Base-by-base conservation (phyloP, 2,888 invertebrate species). In the Acronicta aceris region DNA sequence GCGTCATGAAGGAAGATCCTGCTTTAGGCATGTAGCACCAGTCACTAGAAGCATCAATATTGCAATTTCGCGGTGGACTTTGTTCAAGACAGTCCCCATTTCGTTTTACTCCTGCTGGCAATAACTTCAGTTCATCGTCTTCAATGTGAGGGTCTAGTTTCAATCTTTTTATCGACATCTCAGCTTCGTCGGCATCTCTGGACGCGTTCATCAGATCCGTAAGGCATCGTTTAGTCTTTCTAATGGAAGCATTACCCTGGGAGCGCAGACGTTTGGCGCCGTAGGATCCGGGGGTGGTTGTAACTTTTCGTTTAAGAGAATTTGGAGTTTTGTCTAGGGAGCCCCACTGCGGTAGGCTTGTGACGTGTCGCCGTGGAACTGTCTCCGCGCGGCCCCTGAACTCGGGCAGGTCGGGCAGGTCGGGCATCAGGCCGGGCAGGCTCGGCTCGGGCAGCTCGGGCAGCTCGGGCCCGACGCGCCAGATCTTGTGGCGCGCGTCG, bases 401-500 rank as follows among this genome's bases (percentile, higher is more conserved):
- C 33, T 84, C 79, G 13, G 88, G 5, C 33, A 16, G 15, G n/a
- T 12, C 12, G 33, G 30, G 7, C 12, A 5, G 84, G 12, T 87
- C 51, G 85, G 85, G 82, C 16, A 91, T n/a, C n/a, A n/a, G n/a
- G n/a, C n/a, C n/a, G n/a, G n/a, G n/a, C n/a, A n/a, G n/a, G n/a
- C n/a, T n/a, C n/a, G n/a, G 79, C 70, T 95, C 96, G 0, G 4
- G 1, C 33, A 12, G 6, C 83, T 85, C 54, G 84, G 85, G 81
- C 16, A 91, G 79, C 72, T 96, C 96, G 1, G 88, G 87, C 0
- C 96, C 96, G 41, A 97, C 89, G 48, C 96, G 94, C 98, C 98
- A 98, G 53, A 98, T 95, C 88, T 96, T 96, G 85, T 97, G 97
- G 0, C 96, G 92, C 12, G 97, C 96, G 91, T 98, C 98, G 85